These are phyloP conservation scores for Meteorus sp. DNA, from an alignment of 1,140 invertebrate species.

Conservation along the genomic window DNA sequence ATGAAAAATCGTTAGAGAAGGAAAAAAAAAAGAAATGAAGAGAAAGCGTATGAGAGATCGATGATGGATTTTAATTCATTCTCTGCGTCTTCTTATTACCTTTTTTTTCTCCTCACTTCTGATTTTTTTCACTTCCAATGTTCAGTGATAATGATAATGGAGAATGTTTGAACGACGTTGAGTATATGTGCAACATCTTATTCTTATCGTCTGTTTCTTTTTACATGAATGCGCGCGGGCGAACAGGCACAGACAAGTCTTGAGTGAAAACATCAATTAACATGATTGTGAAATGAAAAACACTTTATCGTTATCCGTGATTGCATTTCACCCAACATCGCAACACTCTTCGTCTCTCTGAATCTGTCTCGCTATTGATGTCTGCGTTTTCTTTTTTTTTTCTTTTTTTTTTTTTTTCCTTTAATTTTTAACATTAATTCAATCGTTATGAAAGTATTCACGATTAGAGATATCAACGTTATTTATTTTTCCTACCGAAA, in stretches of 20 bases:
- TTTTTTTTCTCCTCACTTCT: background rate
- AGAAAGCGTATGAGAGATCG: constrained; percentile 34
- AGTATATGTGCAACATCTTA: no score
- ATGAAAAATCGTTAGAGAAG: constrained; percentile 11
- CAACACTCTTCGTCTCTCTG: background rate
- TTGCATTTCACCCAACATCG: constrained; percentile 3
- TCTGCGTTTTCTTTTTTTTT: no score
- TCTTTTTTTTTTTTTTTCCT: no score
- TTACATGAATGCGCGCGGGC: no score
- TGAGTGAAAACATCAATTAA: constrained; percentile 46
- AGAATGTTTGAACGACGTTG: no score
- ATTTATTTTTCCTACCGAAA: no score
- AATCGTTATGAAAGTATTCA: no score
- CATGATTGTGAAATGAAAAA: constrained; percentile 38
- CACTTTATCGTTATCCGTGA: constrained; percentile 42
- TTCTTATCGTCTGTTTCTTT: background rate
- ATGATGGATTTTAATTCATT: constrained; percentile 7
- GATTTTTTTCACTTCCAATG: no score
- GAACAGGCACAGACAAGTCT: background rate
- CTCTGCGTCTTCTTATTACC: background rate
- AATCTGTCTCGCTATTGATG: no score
- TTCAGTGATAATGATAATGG: no score
- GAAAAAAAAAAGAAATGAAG: constrained; percentile 17
- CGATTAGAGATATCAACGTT: no score
- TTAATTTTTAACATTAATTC: no score